Conservation (phyloP, 2,797 vertebrate species). For the Sarcophilus harrisii region DNA sequence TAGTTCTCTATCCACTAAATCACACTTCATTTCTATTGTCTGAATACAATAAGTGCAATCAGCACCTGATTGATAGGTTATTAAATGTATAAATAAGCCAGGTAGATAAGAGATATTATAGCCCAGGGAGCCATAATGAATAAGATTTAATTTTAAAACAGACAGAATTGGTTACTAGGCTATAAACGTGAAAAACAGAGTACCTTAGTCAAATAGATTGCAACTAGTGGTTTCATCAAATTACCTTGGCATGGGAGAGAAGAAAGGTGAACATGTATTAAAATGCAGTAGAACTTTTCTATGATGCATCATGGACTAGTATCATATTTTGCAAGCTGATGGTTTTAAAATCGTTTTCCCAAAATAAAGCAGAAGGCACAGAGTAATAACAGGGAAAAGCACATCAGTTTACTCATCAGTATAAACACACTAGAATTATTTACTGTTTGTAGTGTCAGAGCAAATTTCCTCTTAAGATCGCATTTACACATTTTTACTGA, state of each 20-base stretch:
- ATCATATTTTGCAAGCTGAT: conserved; percentile 3
- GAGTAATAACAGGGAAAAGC: conserved; percentile 47
- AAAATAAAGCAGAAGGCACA: conserved; percentile 6
- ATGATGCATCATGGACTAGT: not conserved
- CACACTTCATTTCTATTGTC: not conserved
- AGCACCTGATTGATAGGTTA: not conserved
- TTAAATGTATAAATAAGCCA: not conserved
- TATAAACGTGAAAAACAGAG: not conserved
- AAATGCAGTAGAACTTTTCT: conserved; percentile 3
- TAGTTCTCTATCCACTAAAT: not conserved
- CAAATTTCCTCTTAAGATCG: conserved; percentile 59
- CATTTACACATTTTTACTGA: conserved; percentile 58
- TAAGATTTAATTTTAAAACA: not conserved
- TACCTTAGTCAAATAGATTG: not conserved
- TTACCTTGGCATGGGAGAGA: not conserved
- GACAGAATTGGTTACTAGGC: not conserved
- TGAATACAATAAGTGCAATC: not conserved
- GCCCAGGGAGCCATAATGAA: not conserved
- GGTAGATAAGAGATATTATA: not conserved
- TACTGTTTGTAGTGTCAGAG: conserved; percentile 46
- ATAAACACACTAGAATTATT: conserved; percentile 54
- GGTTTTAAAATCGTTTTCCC: conserved; percentile 49
- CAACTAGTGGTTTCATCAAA: not conserved
- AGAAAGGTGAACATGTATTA: not conserved
- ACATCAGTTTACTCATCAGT: conserved; percentile 50